These are phyloP conservation scores for Bacillus rossius DNA, from an alignment of 1,140 invertebrate species.

Conservation along the genomic window DNA sequence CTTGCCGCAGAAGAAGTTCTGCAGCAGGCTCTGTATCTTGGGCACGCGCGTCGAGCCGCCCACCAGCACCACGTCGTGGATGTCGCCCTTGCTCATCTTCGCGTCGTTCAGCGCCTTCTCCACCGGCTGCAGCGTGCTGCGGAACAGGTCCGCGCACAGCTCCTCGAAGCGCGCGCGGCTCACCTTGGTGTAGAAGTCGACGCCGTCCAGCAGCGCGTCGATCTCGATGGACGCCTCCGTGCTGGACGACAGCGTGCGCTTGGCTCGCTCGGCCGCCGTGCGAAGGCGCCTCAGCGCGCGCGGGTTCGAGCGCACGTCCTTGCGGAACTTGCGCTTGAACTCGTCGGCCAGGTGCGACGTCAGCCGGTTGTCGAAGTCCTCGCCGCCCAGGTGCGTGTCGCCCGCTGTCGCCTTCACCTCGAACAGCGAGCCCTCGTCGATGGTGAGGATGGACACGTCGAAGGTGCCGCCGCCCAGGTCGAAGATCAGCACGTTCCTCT, in stretches of 20 bases:
- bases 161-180: constrained; percentile 58
- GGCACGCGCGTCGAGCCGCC: constrained; percentile 71
- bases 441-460: constrained; percentile 82
- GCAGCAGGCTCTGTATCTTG: constrained; percentile 54
- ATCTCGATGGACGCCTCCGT: constrained; percentile 52
- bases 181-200: constrained; percentile 56
- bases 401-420: constrained; percentile 76
- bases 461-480: constrained; percentile 72
- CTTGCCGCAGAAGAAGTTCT: constrained; percentile 60
- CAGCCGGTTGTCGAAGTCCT: constrained; percentile 81
- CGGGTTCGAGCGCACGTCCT: constrained; percentile 44
- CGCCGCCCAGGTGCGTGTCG: constrained; percentile 65
- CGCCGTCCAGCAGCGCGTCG: constrained; percentile 49
- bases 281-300: constrained; percentile 53
- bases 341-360: constrained; percentile 68
- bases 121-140: constrained; percentile 51
- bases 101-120: constrained; percentile 68
- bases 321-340: constrained; percentile 49
- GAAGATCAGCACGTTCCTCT: constrained; percentile 67
- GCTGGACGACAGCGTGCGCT: constrained; percentile 51
- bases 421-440: constrained; percentile 76
- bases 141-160: constrained; percentile 54
- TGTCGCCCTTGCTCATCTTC: constrained; percentile 61
- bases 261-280: constrained; percentile 57
- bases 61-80: constrained; percentile 74